Percentiles rank a stretch among this genome's conserved stretches.
These are phyloP conservation scores for Cotesia typhae DNA, from an alignment of 1,140 invertebrate species.

Conservation along the genomic window DNA sequence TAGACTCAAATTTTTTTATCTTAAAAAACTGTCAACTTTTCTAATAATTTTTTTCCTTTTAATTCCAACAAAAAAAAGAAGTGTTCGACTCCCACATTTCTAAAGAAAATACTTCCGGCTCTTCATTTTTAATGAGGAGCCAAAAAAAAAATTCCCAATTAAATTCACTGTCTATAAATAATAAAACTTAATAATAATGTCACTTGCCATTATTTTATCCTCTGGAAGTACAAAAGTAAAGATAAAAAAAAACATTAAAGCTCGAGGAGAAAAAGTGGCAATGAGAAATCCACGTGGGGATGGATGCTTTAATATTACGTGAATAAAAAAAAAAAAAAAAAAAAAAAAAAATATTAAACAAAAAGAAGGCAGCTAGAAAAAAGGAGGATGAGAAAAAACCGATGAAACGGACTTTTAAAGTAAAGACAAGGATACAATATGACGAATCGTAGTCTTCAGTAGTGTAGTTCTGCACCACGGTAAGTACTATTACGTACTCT, in stretches of 20 bases:
- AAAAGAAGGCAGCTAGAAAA: background rate
- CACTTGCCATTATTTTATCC: background rate
- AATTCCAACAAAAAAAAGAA: too few relatives aligned
- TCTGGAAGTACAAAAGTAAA: background rate
- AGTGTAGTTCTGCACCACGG: background rate
- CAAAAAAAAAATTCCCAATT: background rate
- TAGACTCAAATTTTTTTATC: too few relatives aligned
- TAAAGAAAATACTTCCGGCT: too few relatives aligned
- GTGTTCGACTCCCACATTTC: too few relatives aligned
- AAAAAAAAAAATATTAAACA: background rate
- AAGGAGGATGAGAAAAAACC: conserved; percentile 3
- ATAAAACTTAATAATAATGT: background rate
- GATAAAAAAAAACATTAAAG: background rate
- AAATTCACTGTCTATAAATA: background rate
- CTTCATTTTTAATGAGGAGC: background rate
- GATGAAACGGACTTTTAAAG: conserved; percentile 36
- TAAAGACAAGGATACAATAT: conserved; percentile 37
- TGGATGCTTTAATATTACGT: conserved; percentile 31
- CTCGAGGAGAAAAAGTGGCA: conserved; percentile 1
- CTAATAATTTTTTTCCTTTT: too few relatives aligned
- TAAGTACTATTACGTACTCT: too few relatives aligned
- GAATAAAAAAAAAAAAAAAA: background rate
- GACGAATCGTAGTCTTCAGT: conserved; percentile 36
- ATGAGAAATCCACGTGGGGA: background rate
- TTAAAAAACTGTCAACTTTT: too few relatives aligned